A percentile compares a stretch with the other conserved stretches of the same genome.
These are phyloP conservation scores for Acanthacorydalis orientalis DNA, from an alignment of 2,888 invertebrate species.

Conservation along the genomic window DNA sequence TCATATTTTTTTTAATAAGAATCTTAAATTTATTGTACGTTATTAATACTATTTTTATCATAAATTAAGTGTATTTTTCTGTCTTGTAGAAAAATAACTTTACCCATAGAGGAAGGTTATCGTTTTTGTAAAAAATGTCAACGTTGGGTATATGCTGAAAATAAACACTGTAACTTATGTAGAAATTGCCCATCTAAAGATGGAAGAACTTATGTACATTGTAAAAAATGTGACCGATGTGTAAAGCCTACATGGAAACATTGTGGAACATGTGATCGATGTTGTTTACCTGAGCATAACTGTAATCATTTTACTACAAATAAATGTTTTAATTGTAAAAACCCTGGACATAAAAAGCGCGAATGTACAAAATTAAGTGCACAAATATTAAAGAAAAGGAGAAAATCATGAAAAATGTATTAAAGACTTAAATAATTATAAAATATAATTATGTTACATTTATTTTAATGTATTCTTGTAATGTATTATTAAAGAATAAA, in stretches of 20 bases:
- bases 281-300: conserved; percentile 34
- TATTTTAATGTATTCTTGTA: too few relatives aligned
- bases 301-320: conserved; percentile 27
- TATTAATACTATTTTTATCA: too few relatives aligned
- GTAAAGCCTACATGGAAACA: conserved; percentile 76
- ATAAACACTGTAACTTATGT: conserved; percentile 63
- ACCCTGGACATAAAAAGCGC: conserved; percentile 35
- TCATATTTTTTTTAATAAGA: too few relatives aligned
- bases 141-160: conserved; percentile 48
- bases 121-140: conserved; percentile 56
- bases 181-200: conserved; percentile 55
- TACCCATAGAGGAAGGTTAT: conserved; percentile 45
- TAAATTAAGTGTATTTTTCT: too few relatives aligned
- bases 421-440: too few relatives aligned
- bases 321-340: conserved; percentile 39
- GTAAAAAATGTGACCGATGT: conserved; percentile 47
- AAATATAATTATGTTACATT: too few relatives aligned
- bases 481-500: too few relatives aligned
- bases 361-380: conserved; percentile 29
- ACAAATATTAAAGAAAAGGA: conserved; percentile 21
- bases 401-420: conserved; percentile 10
- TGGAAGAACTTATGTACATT: conserved; percentile 53
- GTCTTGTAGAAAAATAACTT: conserved; percentile 22
- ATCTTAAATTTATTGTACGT: too few relatives aligned
- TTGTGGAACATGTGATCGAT: conserved; percentile 53